Conservation (phyloP, 2,113 vertebrate genomes). For the Eurypyga helias region DNA sequence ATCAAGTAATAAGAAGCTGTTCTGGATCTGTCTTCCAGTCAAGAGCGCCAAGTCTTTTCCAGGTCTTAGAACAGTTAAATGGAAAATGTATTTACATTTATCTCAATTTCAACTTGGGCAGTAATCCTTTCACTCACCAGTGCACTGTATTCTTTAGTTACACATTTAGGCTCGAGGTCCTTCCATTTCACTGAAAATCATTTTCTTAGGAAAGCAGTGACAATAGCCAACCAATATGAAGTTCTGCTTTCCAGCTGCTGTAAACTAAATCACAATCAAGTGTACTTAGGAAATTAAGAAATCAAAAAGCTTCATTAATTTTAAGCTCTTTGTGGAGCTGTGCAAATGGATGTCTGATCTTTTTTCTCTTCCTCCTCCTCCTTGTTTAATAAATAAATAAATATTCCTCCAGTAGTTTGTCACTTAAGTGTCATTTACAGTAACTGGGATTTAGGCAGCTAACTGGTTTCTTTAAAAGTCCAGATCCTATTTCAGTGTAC, state of each 20-base stretch:
- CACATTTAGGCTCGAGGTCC: not conserved
- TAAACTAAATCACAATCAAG: constrained; percentile 56
- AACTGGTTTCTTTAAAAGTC: not conserved
- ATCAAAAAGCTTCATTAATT: constrained; percentile 46
- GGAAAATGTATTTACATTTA: not conserved
- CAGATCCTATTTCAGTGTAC: not conserved
- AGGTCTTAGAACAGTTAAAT: not conserved
- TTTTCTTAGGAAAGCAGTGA: not conserved
- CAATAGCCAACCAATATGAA: constrained; percentile 19
- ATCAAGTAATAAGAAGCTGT: not conserved
- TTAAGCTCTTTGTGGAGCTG: constrained; percentile 40
- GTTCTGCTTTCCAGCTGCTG: constrained; percentile 29
- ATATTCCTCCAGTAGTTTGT: not conserved
- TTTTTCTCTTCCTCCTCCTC: not conserved
- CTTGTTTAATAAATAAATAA: too few species aligned
- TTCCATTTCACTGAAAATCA: not conserved
- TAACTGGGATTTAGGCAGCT: not conserved
- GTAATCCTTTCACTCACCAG: not conserved
- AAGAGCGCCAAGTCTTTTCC: not conserved
- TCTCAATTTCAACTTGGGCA: not conserved
- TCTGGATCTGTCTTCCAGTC: not conserved
- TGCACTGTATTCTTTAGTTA: not conserved
- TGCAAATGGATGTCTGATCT: constrained; percentile 33
- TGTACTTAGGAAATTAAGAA: constrained; percentile 61
- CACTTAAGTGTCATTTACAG: constrained; percentile 5